These are phyloP conservation scores for Omphaloscelis lunosa DNA, from an alignment of 2,888 invertebrate species.

Conservation along the genomic window DNA sequence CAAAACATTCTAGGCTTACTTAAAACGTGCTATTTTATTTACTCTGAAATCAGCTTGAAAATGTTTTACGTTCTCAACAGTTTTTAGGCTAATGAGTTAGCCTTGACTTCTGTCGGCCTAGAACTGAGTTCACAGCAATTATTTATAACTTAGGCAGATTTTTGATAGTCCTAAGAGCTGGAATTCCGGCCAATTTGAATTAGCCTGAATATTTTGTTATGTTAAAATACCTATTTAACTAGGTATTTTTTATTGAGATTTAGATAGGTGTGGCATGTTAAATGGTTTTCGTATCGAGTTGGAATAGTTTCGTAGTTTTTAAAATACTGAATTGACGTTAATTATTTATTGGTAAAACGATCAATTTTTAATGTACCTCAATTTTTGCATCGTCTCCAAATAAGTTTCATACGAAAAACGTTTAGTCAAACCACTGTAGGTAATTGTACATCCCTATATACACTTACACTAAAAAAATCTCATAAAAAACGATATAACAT, in stretches of 20 bases:
- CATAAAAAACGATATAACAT: constrained; percentile 47
- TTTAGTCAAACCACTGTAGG: neutral
- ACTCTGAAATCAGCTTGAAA: constrained; percentile 45
- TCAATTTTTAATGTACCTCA: too few relatives aligned
- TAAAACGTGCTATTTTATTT: constrained; percentile 25
- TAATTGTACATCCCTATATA: neutral
- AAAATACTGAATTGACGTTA: neutral
- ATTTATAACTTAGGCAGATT: constrained; percentile 55
- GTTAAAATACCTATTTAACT: too few relatives aligned
- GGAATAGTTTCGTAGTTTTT: neutral
- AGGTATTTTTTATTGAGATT: constrained; percentile 27
- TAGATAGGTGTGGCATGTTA: neutral
- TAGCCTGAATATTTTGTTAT: constrained; percentile 41
- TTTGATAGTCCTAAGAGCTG: constrained; percentile 36
- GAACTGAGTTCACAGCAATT: constrained; percentile 54
- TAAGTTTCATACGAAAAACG: neutral
- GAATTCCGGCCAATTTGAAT: constrained; percentile 40
- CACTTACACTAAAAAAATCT: constrained; percentile 24
- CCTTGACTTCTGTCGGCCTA: constrained; percentile 60
- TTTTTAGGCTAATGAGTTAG: constrained; percentile 67
- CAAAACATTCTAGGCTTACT: neutral
- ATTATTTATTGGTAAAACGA: neutral
- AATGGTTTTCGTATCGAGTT: neutral
- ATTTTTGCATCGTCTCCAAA: neutral
- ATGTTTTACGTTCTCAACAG: constrained; percentile 45